Percentiles rank a stretch among this genome's conserved stretches.
phyloP scores from a whole-genome alignment of 2,888 invertebrate genomes.

The Heliconius ethilla region DNA sequence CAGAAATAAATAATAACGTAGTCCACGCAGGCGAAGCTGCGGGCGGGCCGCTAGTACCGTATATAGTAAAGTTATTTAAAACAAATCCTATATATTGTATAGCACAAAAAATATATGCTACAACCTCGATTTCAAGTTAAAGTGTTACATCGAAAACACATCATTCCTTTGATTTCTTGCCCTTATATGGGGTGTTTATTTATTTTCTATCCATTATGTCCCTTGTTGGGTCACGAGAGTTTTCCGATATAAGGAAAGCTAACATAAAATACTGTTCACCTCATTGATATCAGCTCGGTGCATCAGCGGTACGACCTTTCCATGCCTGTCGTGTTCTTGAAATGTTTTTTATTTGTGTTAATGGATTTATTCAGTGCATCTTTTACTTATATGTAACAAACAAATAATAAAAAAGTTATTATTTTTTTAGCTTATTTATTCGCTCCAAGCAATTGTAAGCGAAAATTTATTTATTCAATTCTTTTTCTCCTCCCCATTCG shows the following conservation, averaged over 20 bases:
- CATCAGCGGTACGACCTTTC: constrained; percentile 33
- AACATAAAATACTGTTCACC: constrained; percentile 28
- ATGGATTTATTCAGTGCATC: background rate
- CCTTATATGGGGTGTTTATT: constrained; percentile 40
- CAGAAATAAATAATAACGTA: too few species aligned
- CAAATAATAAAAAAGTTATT: background rate
- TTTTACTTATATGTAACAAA: background rate
- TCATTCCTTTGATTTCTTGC: constrained; percentile 43
- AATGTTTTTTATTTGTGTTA: constrained; percentile 12
- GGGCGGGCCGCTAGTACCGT: background rate
- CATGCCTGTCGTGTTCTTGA: constrained; percentile 25
- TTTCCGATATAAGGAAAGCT: constrained; percentile 42
- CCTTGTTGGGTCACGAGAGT: constrained; percentile 41
- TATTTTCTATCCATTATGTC: constrained; percentile 43
- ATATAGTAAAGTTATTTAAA: background rate
- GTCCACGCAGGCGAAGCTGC: too few species aligned
- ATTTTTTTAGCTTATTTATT: too few species aligned
- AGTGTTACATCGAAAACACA: constrained; percentile 40
- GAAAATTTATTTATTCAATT: too few species aligned
- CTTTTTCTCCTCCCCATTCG: too few species aligned
- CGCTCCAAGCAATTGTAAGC: too few species aligned
- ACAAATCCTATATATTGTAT: background rate
- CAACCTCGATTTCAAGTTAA: constrained; percentile 39
- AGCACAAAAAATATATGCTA: constrained; percentile 8
- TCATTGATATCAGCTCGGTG: constrained; percentile 36